These are phyloP conservation scores for Paraescarpia echinospica DNA, from an alignment of 1,140 invertebrate species.

Conservation along the genomic window DNA sequence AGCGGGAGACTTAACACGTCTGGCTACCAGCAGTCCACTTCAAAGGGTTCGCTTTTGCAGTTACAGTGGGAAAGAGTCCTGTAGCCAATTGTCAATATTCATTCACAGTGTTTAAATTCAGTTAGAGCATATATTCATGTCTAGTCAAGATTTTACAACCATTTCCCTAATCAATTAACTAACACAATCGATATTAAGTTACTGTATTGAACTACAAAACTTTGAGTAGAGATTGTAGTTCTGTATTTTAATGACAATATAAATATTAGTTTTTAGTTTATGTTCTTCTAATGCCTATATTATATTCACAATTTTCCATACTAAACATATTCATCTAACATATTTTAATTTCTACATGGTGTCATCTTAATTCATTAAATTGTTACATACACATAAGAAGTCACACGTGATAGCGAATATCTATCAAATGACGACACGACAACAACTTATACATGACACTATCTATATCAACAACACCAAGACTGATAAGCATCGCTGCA, in stretches of 20 bases:
- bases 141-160: not conserved
- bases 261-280: not conserved
- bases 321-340: not conserved
- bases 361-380: slow-evolving; percentile 15
- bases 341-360: not conserved
- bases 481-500: not conserved
- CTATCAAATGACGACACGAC: not conserved
- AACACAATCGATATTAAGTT: not conserved
- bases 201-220: not conserved
- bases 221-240: not conserved
- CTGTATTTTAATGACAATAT: not conserved
- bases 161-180: not conserved
- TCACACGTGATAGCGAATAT: not conserved
- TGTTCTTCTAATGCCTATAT: not conserved
- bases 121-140: not conserved
- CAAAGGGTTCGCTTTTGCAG: not conserved
- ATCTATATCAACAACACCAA: too few species aligned
- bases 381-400: not conserved
- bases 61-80: not conserved
- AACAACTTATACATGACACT: too few species aligned
- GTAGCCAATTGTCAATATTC: not conserved
- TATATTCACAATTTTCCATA: not conserved
- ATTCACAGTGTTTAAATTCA: not conserved
- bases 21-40: not conserved
- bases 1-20: too few species aligned